Evolutionary conservation across 2,797 vertebrate genomes (phyloP).

Genomic region (Hafferia zeledoni): DNA sequence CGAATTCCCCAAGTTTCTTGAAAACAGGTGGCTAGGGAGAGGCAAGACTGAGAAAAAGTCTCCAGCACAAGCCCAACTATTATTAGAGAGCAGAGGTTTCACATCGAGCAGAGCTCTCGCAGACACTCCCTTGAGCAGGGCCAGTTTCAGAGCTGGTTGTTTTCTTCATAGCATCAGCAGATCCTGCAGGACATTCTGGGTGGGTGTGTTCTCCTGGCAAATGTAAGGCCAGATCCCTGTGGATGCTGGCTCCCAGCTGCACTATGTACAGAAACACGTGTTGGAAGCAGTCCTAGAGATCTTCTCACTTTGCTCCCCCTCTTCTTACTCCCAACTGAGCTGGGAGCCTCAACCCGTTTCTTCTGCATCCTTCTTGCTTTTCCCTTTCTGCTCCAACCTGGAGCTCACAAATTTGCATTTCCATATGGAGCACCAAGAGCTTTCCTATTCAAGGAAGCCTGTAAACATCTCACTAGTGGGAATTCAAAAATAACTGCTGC

Average conservation of each 20-base stretch:
- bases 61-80: constrained; percentile 16
- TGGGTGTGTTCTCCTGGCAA: neutral
- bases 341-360: neutral
- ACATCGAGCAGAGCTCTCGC: neutral
- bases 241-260: neutral
- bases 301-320: neutral
- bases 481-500: constrained; percentile 18
- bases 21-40: constrained; percentile 48
- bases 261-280: fast-evolving
- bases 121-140: neutral
- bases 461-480: neutral
- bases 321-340: neutral
- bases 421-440: neutral
- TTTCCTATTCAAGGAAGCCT: neutral
- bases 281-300: fast-evolving
- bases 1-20: constrained; percentile 28
- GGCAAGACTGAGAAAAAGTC: neutral
- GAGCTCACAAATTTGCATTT: neutral
- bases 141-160: neutral
- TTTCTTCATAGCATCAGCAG: neutral
- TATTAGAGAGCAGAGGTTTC: neutral
- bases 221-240: fast-evolving
- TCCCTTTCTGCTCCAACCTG: neutral
- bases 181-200: neutral
- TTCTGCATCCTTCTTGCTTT: neutral